A percentile compares a stretch with the other conserved stretches of the same genome.
These are phyloP conservation scores for Lucilia sericata DNA, from an alignment of 1,140 invertebrate species.

Conservation along the genomic window DNA sequence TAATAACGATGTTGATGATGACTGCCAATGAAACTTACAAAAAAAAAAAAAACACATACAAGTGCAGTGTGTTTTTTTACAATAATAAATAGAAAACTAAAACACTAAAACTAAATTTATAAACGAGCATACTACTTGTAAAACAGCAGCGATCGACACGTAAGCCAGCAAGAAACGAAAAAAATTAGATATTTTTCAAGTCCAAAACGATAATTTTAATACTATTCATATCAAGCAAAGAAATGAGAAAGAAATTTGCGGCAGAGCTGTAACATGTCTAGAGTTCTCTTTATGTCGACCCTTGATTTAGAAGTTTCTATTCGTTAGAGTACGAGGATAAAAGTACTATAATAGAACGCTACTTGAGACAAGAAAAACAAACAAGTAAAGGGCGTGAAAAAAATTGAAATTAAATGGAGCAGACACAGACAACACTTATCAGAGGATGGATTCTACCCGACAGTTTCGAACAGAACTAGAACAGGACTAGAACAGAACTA, in stretches of 20 bases:
- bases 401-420: conserved; percentile 25
- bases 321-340: not conserved
- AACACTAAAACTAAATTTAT: not conserved
- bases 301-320: not conserved
- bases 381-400: conserved; percentile 36
- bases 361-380: not conserved
- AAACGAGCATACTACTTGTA: not conserved
- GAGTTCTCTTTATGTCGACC: too few species aligned
- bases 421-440: conserved; percentile 17
- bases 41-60: conserved; percentile 10
- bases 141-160: too few species aligned
- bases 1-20: not conserved
- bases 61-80: not conserved
- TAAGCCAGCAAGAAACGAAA: too few species aligned
- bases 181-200: too few species aligned
- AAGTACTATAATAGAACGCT: not conserved
- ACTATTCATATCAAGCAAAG: too few species aligned
- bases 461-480: too few species aligned
- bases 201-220: too few species aligned
- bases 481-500: too few species aligned
- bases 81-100: not conserved
- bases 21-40: not conserved
- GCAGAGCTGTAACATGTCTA: too few species aligned
- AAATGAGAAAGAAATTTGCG: too few species aligned
- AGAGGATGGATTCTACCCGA: too few species aligned